Evolutionary conservation across 2,113 vertebrate species (phyloP).

Genomic region (Tyrannus savana): DNA sequence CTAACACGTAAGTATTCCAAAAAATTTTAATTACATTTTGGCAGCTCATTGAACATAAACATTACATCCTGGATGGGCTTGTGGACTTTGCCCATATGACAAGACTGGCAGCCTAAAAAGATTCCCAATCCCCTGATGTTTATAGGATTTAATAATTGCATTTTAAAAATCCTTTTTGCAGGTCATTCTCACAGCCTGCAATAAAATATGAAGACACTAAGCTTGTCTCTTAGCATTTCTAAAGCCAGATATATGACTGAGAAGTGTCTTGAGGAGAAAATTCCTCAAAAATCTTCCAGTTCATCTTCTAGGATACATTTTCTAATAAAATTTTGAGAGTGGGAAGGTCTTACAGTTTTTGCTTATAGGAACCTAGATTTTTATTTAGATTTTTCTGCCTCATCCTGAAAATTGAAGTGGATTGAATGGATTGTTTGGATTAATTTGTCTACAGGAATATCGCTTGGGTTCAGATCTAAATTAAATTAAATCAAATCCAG

Average conservation of each 20-base stretch:
- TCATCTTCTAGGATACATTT: background rate
- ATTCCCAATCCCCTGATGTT: background rate
- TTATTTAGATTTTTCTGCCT: background rate
- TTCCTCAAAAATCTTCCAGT: background rate
- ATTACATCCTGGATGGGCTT: background rate
- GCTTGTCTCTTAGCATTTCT: background rate
- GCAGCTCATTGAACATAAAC: background rate
- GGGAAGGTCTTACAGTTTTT: background rate
- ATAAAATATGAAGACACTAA: background rate
- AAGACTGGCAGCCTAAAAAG: background rate
- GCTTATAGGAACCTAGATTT: background rate
- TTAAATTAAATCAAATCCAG: background rate
- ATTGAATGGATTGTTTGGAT: background rate
- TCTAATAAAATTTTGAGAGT: background rate
- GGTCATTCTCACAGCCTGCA: background rate
- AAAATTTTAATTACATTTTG: slow-evolving; percentile 56
- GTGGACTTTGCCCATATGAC: background rate
- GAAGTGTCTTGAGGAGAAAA: background rate
- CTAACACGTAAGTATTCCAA: slow-evolving; percentile 5
- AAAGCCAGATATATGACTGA: background rate
- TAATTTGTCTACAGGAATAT: background rate
- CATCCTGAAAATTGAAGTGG: background rate
- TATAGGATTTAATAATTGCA: background rate
- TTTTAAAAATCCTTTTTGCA: background rate
- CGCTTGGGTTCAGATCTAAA: background rate